Evolutionary conservation across 53 echinoderm and acorn worm genomes (phyloP).

Genomic region (Stichopus horrens): DNA sequence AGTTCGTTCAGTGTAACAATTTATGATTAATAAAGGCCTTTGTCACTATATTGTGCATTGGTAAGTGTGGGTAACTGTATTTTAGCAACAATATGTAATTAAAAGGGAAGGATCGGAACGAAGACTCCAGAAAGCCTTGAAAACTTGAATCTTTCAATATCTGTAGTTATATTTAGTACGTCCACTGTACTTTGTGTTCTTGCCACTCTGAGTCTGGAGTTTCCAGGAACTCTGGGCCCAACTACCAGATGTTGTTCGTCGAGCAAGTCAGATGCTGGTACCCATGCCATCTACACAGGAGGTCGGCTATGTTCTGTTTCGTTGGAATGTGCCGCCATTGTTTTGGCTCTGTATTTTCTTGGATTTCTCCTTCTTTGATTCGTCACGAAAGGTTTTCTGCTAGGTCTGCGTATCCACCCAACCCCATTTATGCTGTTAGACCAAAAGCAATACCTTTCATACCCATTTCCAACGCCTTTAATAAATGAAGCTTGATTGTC

Average conservation of each 20-base stretch:
- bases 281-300: not conserved
- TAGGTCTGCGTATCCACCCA: constrained; percentile 33
- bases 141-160: too few relatives aligned
- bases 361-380: constrained; percentile 40
- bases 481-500: not conserved
- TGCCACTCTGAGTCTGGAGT: not conserved
- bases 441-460: constrained; percentile 11
- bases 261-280: not conserved
- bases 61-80: too few relatives aligned
- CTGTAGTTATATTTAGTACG: too few relatives aligned
- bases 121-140: too few relatives aligned
- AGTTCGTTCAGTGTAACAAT: too few relatives aligned
- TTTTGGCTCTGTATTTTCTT: not conserved
- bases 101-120: too few relatives aligned
- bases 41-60: too few relatives aligned
- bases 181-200: not conserved
- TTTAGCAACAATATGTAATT: too few relatives aligned
- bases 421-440: constrained; percentile 41
- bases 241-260: not conserved
- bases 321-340: constrained; percentile 43
- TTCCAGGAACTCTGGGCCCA: not conserved
- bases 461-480: not conserved
- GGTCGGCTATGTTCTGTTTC: constrained; percentile 23
- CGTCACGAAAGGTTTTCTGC: constrained; percentile 35
- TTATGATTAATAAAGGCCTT: too few relatives aligned